Percentiles rank a stretch among this genome's conserved stretches.
Evolutionary conservation across 2,113 vertebrate genomes (phyloP).

Genomic region (Mionectes macconnelli): DNA sequence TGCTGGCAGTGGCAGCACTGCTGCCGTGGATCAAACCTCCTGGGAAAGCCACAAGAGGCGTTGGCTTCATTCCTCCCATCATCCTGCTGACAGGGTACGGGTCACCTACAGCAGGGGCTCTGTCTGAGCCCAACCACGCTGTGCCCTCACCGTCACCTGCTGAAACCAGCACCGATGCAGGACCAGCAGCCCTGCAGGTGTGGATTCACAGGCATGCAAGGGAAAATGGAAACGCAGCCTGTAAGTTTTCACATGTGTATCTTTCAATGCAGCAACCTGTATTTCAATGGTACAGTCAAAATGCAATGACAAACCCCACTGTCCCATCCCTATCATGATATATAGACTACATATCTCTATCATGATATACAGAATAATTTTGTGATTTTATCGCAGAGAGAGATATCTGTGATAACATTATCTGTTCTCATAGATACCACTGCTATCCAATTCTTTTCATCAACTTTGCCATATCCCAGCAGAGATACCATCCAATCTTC

Average conservation of each 20-base stretch:
- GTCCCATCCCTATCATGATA: not conserved
- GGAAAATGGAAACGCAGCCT: not conserved
- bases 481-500: not conserved
- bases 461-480: not conserved
- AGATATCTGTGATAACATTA: not conserved
- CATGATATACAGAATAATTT: not conserved
- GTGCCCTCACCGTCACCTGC: not conserved
- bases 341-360: not conserved
- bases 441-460: not conserved
- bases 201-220: not conserved
- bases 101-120: not conserved
- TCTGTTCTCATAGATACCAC: not conserved
- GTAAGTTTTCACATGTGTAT: not conserved
- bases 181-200: not conserved
- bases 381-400: not conserved
- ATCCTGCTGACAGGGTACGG: not conserved
- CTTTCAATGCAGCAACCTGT: not conserved
- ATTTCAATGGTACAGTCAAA: not conserved
- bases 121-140: not conserved
- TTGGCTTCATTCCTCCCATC: not conserved
- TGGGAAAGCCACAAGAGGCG: fast-evolving
- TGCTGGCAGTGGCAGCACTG: not conserved
- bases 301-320: not conserved
- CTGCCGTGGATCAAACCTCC: not conserved
- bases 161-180: not conserved